A percentile compares a stretch with the other conserved stretches of the same genome.
phyloP scores from a whole-genome alignment of 2,888 invertebrate genomes.

The Caenorhabditis sp. region DNA sequence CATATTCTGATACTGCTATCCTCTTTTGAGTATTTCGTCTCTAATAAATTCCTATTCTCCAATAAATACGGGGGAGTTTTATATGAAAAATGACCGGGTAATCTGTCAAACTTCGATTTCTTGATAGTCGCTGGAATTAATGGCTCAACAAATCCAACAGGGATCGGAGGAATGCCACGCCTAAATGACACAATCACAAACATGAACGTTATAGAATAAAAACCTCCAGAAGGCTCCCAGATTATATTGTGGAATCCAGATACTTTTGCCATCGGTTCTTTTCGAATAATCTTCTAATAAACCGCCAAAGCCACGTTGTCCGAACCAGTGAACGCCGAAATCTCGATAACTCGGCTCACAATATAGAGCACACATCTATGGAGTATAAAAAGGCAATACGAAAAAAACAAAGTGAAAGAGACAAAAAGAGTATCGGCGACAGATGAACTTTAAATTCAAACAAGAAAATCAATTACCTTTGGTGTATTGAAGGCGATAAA shows the following conservation, averaged over 20 bases:
- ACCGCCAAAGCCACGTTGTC: slow-evolving; percentile 45
- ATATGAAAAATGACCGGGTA: slow-evolving; percentile 33
- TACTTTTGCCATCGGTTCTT: slow-evolving; percentile 1
- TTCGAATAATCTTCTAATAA: slow-evolving; percentile 18
- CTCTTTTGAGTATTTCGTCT: slow-evolving; percentile 15
- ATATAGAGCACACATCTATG: slow-evolving; percentile 15
- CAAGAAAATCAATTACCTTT: slow-evolving; percentile 18
- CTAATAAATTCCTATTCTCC: slow-evolving; percentile 40
- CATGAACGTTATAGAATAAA: not conserved
- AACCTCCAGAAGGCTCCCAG: slow-evolving; percentile 39
- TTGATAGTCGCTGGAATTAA: slow-evolving; percentile 20
- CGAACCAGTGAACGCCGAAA: slow-evolving; percentile 30
- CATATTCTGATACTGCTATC: slow-evolving; percentile 27
- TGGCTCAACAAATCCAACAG: slow-evolving; percentile 24
- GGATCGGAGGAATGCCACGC: slow-evolving; percentile 20
- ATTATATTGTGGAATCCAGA: slow-evolving; percentile 51
- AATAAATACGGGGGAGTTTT: slow-evolving; percentile 13
- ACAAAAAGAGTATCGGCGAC: not conserved
- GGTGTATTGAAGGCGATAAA: slow-evolving; percentile 81
- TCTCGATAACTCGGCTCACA: slow-evolving; percentile 35
- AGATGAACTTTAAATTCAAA: not conserved
- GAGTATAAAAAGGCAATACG: not conserved
- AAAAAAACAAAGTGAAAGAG: not conserved
- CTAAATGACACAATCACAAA: slow-evolving; percentile 6
- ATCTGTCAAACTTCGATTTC: slow-evolving; percentile 12